Base-by-base conservation (phyloP, 35 echinoderm and acorn worm genomes). In the Acanthaster planci region DNA sequence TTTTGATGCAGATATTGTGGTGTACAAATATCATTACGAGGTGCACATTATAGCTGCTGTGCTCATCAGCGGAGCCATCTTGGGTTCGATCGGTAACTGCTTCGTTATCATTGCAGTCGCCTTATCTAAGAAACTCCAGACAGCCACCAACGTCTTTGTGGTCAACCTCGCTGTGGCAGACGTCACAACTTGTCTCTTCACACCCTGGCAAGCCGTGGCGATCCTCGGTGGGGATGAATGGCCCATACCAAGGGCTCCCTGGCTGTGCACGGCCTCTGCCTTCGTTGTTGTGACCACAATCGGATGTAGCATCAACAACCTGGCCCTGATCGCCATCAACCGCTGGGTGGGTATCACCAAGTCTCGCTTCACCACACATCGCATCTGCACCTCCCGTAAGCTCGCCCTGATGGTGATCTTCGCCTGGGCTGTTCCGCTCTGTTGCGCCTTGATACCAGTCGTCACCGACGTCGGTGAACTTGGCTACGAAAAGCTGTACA, bases 271-370 rank as follows among this genome's bases (percentile, higher is more conserved):
- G 12, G 22, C 75, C 5, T 34, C 51, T 21, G 78, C 76, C 12
- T 80, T n/a, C 19, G n/a, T 83, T 0, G 14, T 76, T 16, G 19
- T 40, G 4, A 67, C 54, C 5, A 29, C 35, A 14, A 4, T 82
- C 31, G 55, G 78, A 9, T 34, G 37, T 34, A 89, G 87, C 35
- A 8, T 89, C 12, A 17, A 80, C 38, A 89, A 82, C 55, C 82
- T 89, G 55, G 60, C 79, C 19, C 15, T 81, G 8, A 89, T 89
- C 42, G 87, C 87, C 9, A 42, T 89, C 39, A 89, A 89, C 78
- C n/a, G 60, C 8, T 35, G n/a, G 60, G 60, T 68, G 5, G 79
- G 54, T 21, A 87, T 87, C 51, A 87, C 68, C 31, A 42, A 51
- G 10, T 35, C 32, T 14, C 51, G 64, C 8, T 18, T 51, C 19